Conservation (phyloP, 1,140 invertebrate genomes). For the Zaprionus vittiger region DNA sequence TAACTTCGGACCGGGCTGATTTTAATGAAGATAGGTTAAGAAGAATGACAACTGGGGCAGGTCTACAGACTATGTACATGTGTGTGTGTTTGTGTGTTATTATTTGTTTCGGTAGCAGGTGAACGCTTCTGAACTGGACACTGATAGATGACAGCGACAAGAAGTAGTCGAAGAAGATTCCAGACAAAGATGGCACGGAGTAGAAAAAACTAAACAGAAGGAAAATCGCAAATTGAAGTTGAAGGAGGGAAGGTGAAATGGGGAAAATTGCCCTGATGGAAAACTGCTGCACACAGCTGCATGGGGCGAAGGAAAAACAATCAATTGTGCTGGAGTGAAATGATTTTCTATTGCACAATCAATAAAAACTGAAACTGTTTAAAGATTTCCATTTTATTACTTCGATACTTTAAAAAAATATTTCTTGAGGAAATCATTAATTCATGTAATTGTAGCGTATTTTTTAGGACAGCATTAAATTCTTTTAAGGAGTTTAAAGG, state of each 20-base stretch:
- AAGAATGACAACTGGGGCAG: conserved; percentile 50
- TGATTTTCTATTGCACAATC: neutral
- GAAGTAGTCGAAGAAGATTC: conserved; percentile 25
- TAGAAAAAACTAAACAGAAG: neutral
- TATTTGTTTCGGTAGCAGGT: conserved; percentile 40
- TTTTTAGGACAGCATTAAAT: neutral
- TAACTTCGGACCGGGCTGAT: conserved; percentile 47
- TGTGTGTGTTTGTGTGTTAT: conserved; percentile 5
- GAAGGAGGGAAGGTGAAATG: neutral
- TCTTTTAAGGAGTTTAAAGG: no score
- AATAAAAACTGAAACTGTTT: neutral
- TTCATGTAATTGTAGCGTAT: neutral
- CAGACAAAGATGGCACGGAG: conserved; percentile 1
- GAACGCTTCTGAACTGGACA: conserved; percentile 40
- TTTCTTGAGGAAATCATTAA: neutral
- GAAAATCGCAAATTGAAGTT: neutral
- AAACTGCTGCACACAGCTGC: conserved; percentile 31
- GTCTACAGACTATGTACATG: conserved; percentile 19
- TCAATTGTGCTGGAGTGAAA: conserved; percentile 5
- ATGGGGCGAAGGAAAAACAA: conserved; percentile 29
- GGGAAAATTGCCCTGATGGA: neutral
- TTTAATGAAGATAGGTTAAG: conserved; percentile 56
- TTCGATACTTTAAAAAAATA: neutral
- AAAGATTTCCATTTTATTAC: neutral
- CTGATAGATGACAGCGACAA: conserved; percentile 53